Conservation (phyloP, 2,113 vertebrate genomes). For the Platichthys stellatus region DNA sequence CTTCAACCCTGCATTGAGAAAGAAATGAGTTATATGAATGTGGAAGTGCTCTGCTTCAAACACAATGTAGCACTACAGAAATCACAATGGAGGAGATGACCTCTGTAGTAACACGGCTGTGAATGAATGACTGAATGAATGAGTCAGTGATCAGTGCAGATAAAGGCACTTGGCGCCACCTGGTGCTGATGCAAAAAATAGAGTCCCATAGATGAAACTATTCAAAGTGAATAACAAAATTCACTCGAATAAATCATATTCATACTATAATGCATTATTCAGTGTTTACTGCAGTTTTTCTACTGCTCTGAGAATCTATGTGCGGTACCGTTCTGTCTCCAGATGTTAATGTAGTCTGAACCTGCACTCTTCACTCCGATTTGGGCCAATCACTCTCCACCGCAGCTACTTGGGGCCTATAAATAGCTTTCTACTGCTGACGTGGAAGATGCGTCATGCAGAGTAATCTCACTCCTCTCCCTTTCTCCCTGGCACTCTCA, state of each 20-base stretch:
- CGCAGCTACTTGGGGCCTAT: slow-evolving; percentile 63
- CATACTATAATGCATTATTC: neutral
- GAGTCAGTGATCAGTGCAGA: neutral
- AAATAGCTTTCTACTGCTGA: slow-evolving; percentile 74
- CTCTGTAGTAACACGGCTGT: slow-evolving; percentile 44
- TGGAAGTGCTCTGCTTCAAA: neutral
- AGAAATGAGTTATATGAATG: neutral
- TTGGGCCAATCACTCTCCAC: slow-evolving; percentile 58
- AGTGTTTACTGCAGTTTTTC: neutral
- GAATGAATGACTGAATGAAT: slow-evolving; percentile 45
- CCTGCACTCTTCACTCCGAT: slow-evolving; percentile 42
- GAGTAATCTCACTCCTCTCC: slow-evolving; percentile 42
- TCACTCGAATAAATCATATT: neutral
- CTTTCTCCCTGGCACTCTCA: slow-evolving; percentile 21
- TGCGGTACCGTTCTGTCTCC: slow-evolving; percentile 16
- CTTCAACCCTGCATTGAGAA: neutral
- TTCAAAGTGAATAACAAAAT: neutral
- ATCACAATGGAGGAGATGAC: slow-evolving; percentile 47
- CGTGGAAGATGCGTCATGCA: slow-evolving; percentile 76
- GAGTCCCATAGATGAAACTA: neutral
- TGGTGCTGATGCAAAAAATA: slow-evolving; percentile 38
- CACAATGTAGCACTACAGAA: slow-evolving; percentile 22
- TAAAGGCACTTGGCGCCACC: slow-evolving; percentile 52
- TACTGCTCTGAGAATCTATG: neutral
- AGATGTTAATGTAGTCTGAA: slow-evolving; percentile 52